Evolutionary conservation across 2,797 vertebrate genomes (phyloP).

Genomic region (Rhinatrema bivittatum): DNA sequence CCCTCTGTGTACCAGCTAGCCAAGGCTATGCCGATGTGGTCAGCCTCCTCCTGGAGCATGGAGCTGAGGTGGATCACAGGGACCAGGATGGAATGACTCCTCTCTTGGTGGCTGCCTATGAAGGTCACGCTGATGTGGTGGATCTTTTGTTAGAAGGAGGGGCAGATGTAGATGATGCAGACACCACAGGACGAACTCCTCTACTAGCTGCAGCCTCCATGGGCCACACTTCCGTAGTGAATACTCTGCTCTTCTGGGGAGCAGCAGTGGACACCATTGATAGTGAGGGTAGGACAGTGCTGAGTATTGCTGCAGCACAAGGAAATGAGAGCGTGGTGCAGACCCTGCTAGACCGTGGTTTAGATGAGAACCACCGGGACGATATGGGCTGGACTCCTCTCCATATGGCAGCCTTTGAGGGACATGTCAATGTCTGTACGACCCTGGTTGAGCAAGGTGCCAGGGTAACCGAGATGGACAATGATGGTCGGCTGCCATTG

Average conservation of each 20-base stretch:
- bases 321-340: conserved; percentile 61
- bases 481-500: conserved; percentile 62
- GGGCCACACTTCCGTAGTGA: conserved; percentile 62
- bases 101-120: conserved; percentile 66
- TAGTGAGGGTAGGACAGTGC: conserved; percentile 63
- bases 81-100: conserved; percentile 72
- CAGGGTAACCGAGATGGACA: conserved; percentile 59
- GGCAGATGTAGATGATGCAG: conserved; percentile 60
- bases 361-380: conserved; percentile 76
- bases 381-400: conserved; percentile 72
- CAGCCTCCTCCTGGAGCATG: conserved; percentile 61
- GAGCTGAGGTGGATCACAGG: conserved; percentile 56
- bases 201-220: conserved; percentile 67
- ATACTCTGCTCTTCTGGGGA: conserved; percentile 67
- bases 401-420: conserved; percentile 69
- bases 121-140: conserved; percentile 63
- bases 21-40: conserved; percentile 57
- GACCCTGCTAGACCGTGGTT: conserved; percentile 61
- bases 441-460: conserved; percentile 60
- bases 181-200: conserved; percentile 47
- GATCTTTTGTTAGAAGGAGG: conserved; percentile 72
- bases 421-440: conserved; percentile 56
- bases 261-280: conserved; percentile 67
- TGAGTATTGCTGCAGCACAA: conserved; percentile 62
- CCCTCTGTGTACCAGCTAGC: conserved; percentile 59